A percentile compares a stretch with the other conserved stretches of the same genome.
These are phyloP conservation scores for Busseola fusca DNA, from an alignment of 2,888 invertebrate species.

Conservation along the genomic window DNA sequence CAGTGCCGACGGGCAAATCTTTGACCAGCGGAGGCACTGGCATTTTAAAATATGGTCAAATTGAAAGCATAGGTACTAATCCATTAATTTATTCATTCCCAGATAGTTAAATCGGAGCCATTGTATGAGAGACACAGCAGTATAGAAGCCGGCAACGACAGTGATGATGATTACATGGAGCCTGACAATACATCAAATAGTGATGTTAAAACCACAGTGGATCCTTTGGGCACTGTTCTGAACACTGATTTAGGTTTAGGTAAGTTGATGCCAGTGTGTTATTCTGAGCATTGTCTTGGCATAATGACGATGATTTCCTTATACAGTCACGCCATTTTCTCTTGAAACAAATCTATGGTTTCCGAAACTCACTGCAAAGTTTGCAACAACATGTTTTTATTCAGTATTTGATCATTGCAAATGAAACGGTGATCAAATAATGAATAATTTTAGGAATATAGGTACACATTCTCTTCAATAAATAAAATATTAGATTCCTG, in stretches of 20 bases:
- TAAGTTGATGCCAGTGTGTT: constrained; percentile 43
- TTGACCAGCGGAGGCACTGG: neutral
- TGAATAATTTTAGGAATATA: too few relatives aligned
- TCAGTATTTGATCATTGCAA: too few relatives aligned
- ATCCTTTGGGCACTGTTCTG: constrained; percentile 75
- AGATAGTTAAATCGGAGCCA: constrained; percentile 79
- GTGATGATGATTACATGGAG: constrained; percentile 44
- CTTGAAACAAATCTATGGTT: neutral
- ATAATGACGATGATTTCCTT: neutral
- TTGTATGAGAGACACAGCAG: constrained; percentile 64
- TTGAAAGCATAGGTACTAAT: neutral
- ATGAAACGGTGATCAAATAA: too few relatives aligned
- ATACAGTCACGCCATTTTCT: neutral
- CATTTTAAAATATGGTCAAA: neutral
- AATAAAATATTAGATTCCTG: neutral
- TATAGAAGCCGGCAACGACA: constrained; percentile 45
- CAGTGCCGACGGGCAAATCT: too few relatives aligned
- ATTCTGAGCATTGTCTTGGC: neutral
- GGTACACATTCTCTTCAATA: neutral
- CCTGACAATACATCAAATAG: constrained; percentile 36
- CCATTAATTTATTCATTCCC: constrained; percentile 48
- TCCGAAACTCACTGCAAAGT: neutral
- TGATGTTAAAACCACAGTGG: constrained; percentile 58
- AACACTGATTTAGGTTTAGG: constrained; percentile 75
- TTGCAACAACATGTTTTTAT: too few relatives aligned